These are phyloP conservation scores for Holacanthus passer DNA, from an alignment of 2,113 vertebrate species.

Conservation along the genomic window DNA sequence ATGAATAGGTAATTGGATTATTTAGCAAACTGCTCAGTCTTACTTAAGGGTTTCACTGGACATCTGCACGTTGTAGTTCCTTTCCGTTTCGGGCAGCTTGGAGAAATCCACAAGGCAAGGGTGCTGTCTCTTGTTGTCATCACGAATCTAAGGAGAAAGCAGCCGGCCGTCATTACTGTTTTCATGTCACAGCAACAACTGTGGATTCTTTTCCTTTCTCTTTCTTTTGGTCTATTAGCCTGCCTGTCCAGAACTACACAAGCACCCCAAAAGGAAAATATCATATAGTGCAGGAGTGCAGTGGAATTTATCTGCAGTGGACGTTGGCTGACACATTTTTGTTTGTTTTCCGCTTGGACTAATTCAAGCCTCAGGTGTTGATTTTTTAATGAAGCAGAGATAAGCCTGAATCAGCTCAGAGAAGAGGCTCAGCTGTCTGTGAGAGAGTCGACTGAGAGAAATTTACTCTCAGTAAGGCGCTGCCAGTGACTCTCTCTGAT, in stretches of 20 bases:
- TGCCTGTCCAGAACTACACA: neutral
- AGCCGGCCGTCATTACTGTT: neutral
- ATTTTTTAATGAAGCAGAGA: conserved; percentile 32
- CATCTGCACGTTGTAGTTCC: conserved; percentile 99
- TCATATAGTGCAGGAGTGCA: conserved; percentile 4
- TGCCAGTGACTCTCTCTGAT: conserved; percentile 18
- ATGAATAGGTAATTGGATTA: conserved; percentile 54
- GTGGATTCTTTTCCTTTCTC: neutral
- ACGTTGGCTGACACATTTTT: conserved; percentile 3
- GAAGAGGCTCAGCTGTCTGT: conserved; percentile 7
- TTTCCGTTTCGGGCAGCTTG: conserved; percentile 97
- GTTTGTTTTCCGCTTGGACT: conserved; percentile 15
- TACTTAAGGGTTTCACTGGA: conserved; percentile 99
- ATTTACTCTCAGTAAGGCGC: conserved; percentile 16
- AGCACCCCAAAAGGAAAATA: neutral
- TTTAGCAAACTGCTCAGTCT: conserved; percentile 61
- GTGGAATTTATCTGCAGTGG: neutral
- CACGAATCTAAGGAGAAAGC: conserved; percentile 86
- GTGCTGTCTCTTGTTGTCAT: conserved; percentile 98
- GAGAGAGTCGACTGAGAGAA: conserved; percentile 4
- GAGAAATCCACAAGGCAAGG: conserved; percentile 97
- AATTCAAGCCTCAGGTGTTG: conserved; percentile 22
- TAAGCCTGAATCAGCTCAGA: conserved; percentile 26
- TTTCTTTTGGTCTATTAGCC: neutral
- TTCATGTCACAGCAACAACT: neutral